phyloP scores from a whole-genome alignment of 2,113 vertebrate species.

The Electrona antarctica region DNA sequence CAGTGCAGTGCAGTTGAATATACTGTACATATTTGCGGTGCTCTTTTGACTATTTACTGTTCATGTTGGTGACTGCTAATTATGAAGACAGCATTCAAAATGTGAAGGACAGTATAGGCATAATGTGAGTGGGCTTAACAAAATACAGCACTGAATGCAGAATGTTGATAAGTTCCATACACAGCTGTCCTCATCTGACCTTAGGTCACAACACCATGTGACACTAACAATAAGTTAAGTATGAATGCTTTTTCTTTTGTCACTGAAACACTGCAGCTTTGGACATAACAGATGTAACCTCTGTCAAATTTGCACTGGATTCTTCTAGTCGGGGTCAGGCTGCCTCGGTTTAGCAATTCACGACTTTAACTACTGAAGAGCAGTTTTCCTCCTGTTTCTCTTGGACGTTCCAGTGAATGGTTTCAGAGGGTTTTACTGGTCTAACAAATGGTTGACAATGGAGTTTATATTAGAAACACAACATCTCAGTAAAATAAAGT shows the following conservation, averaged over 20 bases:
- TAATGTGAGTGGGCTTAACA: neutral
- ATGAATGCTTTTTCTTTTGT: no score
- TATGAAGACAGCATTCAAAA: neutral
- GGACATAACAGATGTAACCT: neutral
- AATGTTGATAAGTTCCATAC: no score
- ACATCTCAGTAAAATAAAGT: conserved; percentile 16
- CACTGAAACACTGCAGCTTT: no score
- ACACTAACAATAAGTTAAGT: no score
- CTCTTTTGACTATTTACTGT: no score
- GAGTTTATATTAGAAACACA: neutral
- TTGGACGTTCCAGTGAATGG: neutral
- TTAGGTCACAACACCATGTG: no score
- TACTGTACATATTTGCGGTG: no score
- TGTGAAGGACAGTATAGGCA: neutral
- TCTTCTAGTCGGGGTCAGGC: neutral
- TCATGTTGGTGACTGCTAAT: no score
- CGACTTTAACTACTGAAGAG: neutral
- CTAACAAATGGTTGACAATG: neutral
- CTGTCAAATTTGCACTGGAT: neutral
- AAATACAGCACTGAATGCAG: no score
- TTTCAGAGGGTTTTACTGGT: neutral
- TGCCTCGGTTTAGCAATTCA: neutral
- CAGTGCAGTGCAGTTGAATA: no score
- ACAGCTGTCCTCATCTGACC: no score
- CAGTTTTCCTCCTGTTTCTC: neutral